phyloP scores from a whole-genome alignment of 2,797 vertebrate species.

The Echeneis naucrates region DNA sequence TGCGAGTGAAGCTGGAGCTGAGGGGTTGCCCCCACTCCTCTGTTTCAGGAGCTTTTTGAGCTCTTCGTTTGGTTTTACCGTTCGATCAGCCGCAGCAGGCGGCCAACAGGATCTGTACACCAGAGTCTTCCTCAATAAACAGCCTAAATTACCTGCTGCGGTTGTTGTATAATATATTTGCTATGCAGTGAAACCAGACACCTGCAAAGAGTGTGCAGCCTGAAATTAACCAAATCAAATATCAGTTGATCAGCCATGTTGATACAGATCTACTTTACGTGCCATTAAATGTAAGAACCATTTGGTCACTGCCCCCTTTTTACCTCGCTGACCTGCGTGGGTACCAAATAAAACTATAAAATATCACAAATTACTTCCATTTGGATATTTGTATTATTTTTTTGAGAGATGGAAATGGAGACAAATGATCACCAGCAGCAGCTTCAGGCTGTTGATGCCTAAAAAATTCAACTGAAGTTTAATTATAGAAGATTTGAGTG shows the following conservation, averaged over 20 bases:
- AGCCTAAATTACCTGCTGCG: not conserved
- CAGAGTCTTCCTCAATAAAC: not conserved
- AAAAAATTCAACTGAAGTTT: not conserved
- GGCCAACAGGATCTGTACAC: not conserved
- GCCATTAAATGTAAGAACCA: not conserved
- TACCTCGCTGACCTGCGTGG: not conserved
- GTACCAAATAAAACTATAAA: no score
- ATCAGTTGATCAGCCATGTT: no score
- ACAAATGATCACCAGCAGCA: not conserved
- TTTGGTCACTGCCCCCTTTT: not conserved
- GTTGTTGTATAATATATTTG: not conserved
- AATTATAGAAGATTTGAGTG: constrained; percentile 2
- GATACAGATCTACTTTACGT: no score
- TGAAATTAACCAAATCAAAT: no score
- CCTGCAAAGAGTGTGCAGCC: not conserved
- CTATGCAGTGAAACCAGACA: not conserved
- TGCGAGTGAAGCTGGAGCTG: not conserved
- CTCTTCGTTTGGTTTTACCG: not conserved
- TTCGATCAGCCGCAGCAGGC: constrained; percentile 4
- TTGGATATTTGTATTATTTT: not conserved
- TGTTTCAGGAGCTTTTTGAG: not conserved
- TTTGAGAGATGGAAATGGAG: not conserved
- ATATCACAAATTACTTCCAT: no score
- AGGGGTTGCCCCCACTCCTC: not conserved
- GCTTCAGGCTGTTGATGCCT: not conserved